Evolutionary conservation across 2,797 vertebrate genomes (phyloP), one percentile per base, ranked within the genome.

Genomic region (Tapera naevia): DNA sequence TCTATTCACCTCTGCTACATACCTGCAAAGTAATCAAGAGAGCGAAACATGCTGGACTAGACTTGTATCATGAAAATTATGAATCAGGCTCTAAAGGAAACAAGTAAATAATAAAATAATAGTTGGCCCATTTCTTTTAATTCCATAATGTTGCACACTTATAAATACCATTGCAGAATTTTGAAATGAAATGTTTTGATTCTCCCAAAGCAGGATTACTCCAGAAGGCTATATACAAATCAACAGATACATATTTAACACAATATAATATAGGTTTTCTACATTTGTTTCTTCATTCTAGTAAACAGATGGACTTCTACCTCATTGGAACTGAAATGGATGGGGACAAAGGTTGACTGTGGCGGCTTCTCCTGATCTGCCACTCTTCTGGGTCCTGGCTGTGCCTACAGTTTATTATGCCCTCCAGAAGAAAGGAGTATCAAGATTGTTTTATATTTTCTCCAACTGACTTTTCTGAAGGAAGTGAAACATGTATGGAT

Each of bases 21-120:
- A 78, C 46, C 45, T 72, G 23, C 17, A 51, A 82, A 66, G 9
- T 45, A 69, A 61, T 61, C 28, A 81, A 79, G 30, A 54, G 19
- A 35, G 2, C 43, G 21, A 13, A 45, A 64, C 0, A 0, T 50
- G 19, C 2, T 67, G 37, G 28, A 67, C 28, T 2, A 76, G n/a
- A 43, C 5, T 58, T 5, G 7, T 4, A 21, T 57, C 3, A 62
- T 51, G 25, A 88, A 79, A 91, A 35, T 33, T 1, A 8, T 28
- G 4, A 65, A 4, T 58, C 16, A 41, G 10, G 3, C 3, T 70
- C 8, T 57, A 33, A 69, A 57, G 5, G 3, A 54, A 80, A 81
- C 41, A 69, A 39, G 0, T 2, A 60, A 85, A 45, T 32, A 80
- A 32, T 78, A 56, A 80, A 66, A 83, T 54, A 62, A 83, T 73